Conservation (phyloP, 2,113 vertebrate genomes). For the Dasyprocta punctata region DNA sequence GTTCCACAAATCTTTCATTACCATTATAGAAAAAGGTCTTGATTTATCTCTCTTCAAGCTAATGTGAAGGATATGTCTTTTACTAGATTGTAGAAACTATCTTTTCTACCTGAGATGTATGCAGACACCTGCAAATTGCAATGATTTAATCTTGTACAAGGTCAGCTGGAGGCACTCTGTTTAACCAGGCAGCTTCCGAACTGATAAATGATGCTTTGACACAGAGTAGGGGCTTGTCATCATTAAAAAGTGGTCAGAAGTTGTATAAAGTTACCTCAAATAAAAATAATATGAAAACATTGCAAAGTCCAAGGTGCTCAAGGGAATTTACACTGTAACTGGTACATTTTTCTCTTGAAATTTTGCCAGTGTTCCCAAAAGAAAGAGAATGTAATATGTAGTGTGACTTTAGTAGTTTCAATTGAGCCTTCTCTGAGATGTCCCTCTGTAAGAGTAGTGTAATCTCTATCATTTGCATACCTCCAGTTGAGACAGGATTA, state of each 20-base stretch:
- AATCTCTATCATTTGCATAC: not conserved
- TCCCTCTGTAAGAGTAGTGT: not conserved
- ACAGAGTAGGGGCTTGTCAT: not conserved
- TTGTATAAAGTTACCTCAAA: not conserved
- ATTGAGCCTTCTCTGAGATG: not conserved
- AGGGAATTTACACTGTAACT: conserved; percentile 22
- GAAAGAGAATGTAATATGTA: not conserved
- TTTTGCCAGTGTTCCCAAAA: conserved; percentile 32
- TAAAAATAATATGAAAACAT: conserved; percentile 1
- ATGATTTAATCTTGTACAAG: conserved; percentile 8
- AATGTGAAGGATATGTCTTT: not conserved
- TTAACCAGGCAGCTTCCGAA: not conserved
- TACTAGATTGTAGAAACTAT: conserved; percentile 16
- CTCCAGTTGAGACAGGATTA: not conserved
- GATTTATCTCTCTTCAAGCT: not conserved
- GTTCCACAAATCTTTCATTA: not conserved
- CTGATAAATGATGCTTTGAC: not conserved
- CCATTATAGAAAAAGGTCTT: not conserved
- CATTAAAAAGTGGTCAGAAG: conserved; percentile 39
- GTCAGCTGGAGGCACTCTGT: not conserved
- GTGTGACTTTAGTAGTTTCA: not conserved
- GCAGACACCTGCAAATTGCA: not conserved
- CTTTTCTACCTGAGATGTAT: conserved; percentile 21
- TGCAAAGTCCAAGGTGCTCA: not conserved
- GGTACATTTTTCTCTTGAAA: conserved; percentile 54